Evolutionary conservation across 2,888 invertebrate genomes (phyloP), one percentile per base, ranked within the genome.

Genomic region (Temnothorax ravouxi): DNA sequence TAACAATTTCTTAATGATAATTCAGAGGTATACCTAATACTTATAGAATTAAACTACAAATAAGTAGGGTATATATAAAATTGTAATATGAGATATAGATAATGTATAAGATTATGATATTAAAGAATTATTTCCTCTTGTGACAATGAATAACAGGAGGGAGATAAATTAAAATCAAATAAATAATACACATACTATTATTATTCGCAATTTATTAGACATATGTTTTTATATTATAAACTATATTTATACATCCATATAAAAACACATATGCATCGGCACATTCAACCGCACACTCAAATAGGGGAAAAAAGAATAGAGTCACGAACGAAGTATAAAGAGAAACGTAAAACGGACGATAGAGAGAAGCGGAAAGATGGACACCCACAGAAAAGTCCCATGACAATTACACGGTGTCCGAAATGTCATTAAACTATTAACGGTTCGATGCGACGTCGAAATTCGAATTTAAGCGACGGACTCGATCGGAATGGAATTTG

Each of bases 391-490:
- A 44, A 64, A 84, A 88, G 84, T 85, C 86, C 88, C 90, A 79
- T 79, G 87, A 77, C 87, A 82, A 84, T 76, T 44, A 69, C 64
- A 81, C 72, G 75, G 34, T 83, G 83, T 87, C 79, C 87, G 91
- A 89, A 91, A 91, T 88, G 88, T 90, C 90, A 90, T 92, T 92
- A 92, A 92, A 89, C 91, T 91, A 92, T 92, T 92, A 92, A 89
- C 92, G 88, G 66, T 69, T 81, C 87, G 87, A 88, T 77, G 83
- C 84, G 86, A 88, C 75, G 87, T 84, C 86, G 84, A 90, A 92
- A 92, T 91, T 91, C 91, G 89, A 91, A 92, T 92, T 91, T 89
- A 91, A 90, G 88, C 84, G 91, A 88, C 86, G 89, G 85, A 62
- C 75, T 83, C 83, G 88, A 81, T 83, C 77, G 81, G 56, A 64